Evolutionary conservation across 1,140 invertebrate genomes (phyloP).

Genomic region (Drosophila sulfurigaster): DNA sequence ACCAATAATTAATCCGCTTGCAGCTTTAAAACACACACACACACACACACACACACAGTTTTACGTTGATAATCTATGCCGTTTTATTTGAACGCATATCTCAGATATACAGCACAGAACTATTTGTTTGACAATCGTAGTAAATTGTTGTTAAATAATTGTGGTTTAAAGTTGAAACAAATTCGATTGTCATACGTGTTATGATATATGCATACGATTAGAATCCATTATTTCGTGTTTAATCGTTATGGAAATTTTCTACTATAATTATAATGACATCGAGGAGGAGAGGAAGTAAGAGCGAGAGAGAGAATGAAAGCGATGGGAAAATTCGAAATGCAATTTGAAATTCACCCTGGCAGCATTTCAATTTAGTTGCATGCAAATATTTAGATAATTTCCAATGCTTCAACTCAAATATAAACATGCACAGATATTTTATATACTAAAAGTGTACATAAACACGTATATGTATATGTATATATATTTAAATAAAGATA

Average conservation of each 20-base stretch:
- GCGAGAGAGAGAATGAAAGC: not conserved
- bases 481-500: not conserved
- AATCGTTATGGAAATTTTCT: conserved; percentile 24
- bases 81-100: too few relatives aligned
- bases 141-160: conserved; percentile 3
- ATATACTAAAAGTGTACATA: conserved; percentile 13
- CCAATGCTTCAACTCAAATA: conserved; percentile 57
- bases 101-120: too few relatives aligned
- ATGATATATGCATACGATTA: conserved; percentile 15
- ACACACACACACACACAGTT: too few relatives aligned
- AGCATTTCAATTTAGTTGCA: conserved; percentile 76
- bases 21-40: too few relatives aligned
- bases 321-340: conserved; percentile 21
- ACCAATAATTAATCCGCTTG: too few relatives aligned
- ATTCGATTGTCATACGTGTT: conserved; percentile 11
- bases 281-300: too few relatives aligned
- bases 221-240: conserved; percentile 5
- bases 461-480: conserved; percentile 11
- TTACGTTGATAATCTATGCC: too few relatives aligned
- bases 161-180: conserved; percentile 11
- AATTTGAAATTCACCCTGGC: conserved; percentile 29
- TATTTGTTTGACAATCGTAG: conserved; percentile 3
- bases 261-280: conserved; percentile 9
- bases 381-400: conserved; percentile 81
- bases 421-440: conserved; percentile 33